Conservation (phyloP, 2,888 invertebrate species). For the Adelphocoris suturalis region DNA sequence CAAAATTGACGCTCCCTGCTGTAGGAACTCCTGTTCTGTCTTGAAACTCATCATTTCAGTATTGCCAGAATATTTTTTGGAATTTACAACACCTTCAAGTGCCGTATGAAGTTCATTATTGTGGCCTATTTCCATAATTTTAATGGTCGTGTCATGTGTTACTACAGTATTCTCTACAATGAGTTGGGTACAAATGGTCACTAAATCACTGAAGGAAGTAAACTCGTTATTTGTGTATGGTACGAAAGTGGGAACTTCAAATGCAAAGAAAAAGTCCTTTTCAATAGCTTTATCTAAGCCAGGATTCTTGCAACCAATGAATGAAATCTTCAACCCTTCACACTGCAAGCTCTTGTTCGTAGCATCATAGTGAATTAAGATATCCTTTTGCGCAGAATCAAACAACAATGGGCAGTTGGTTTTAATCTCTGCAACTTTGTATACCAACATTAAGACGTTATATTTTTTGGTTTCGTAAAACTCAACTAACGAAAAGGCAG, state of each 20-base stretch:
- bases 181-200: conserved; percentile 41
- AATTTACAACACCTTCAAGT: neutral
- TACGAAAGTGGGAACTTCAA: conserved; percentile 44
- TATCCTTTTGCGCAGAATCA: neutral
- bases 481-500: conserved; percentile 29
- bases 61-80: conserved; percentile 25
- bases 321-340: conserved; percentile 56
- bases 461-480: conserved; percentile 41
- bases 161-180: conserved; percentile 40
- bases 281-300: conserved; percentile 9
- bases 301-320: conserved; percentile 46
- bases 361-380: conserved; percentile 11
- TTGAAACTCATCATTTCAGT: conserved; percentile 11
- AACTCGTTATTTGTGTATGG: conserved; percentile 33
- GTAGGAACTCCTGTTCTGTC: conserved; percentile 13
- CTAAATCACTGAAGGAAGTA: conserved; percentile 34
- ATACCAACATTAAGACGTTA: conserved; percentile 51
- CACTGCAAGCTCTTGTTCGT: neutral
- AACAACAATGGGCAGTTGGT: conserved; percentile 20
- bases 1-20: conserved; percentile 27
- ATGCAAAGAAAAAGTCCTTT: conserved; percentile 25
- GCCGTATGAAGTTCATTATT: conserved; percentile 18
- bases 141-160: conserved; percentile 14
- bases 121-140: conserved; percentile 48
- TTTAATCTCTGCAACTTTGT: conserved; percentile 29